Evolutionary conservation across 2,797 vertebrate genomes (phyloP).

Genomic region (Poeciliopsis paucimaculata): DNA sequence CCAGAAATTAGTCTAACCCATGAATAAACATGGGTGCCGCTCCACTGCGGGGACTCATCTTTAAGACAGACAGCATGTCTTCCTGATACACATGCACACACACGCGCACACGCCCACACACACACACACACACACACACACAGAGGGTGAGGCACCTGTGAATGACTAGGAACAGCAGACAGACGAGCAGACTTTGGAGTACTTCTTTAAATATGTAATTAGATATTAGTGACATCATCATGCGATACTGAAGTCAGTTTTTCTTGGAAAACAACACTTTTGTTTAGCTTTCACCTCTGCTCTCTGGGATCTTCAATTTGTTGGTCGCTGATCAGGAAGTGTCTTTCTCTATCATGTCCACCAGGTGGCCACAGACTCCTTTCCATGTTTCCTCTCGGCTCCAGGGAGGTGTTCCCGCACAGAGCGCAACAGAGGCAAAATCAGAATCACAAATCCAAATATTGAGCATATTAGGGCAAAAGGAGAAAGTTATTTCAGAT

Average conservation of each 20-base stretch:
- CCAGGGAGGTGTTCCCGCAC: constrained; percentile 47
- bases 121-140: constrained; percentile 57
- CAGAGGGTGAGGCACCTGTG: constrained; percentile 78
- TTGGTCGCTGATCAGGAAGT: constrained; percentile 33
- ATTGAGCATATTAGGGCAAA: constrained; percentile 31
- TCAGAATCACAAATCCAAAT: constrained; percentile 45
- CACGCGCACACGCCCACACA: constrained; percentile 56
- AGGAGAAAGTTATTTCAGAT: constrained; percentile 28
- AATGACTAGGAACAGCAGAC: constrained; percentile 76
- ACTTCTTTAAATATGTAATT: constrained; percentile 79
- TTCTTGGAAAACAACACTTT: constrained; percentile 53
- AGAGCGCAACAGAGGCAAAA: constrained; percentile 50
- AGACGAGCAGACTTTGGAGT: constrained; percentile 81
- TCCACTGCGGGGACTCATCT: constrained; percentile 35
- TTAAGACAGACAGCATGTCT: constrained; percentile 52
- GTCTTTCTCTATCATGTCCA: constrained; percentile 52
- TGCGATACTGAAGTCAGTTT: constrained; percentile 81
- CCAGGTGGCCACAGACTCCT: constrained; percentile 59
- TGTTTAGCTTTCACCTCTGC: constrained; percentile 26
- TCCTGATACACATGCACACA: constrained; percentile 67
- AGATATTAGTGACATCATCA: constrained; percentile 84
- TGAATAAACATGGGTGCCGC: constrained; percentile 43
- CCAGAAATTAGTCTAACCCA: constrained; percentile 56
- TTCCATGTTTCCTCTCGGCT: constrained; percentile 35
- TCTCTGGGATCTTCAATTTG: constrained; percentile 14